These are phyloP conservation scores for Lethrus apterus DNA, from an alignment of 1,140 invertebrate species.

Conservation along the genomic window DNA sequence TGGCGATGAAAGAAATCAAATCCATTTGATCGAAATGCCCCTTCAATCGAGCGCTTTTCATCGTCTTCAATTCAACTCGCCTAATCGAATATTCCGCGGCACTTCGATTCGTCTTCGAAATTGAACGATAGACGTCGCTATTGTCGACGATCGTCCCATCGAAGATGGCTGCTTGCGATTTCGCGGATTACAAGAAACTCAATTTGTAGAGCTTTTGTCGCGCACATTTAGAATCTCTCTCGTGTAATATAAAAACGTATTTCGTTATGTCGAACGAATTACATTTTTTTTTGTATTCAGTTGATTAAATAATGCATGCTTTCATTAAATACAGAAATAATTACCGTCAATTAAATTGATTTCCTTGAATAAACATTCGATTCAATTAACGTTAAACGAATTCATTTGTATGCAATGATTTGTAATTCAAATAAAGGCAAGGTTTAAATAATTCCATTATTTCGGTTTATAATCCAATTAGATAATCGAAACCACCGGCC, in stretches of 20 bases:
- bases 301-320: too few relatives aligned
- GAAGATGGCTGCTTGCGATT: constrained; percentile 16
- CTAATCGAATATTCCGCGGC: constrained; percentile 16
- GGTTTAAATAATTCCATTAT: too few relatives aligned
- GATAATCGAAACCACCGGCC: too few relatives aligned
- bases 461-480: too few relatives aligned
- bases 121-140: constrained; percentile 1
- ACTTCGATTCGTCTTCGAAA: constrained; percentile 4
- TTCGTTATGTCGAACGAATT: too few relatives aligned
- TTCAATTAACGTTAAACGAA: too few relatives aligned
- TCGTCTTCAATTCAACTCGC: constrained; percentile 17
- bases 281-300: too few relatives aligned
- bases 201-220: constrained; percentile 16
- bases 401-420: too few relatives aligned
- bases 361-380: too few relatives aligned
- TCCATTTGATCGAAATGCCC: constrained; percentile 11
- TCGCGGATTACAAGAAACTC: constrained; percentile 16
- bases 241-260: neutral
- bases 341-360: too few relatives aligned
- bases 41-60: constrained; percentile 17
- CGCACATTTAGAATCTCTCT: constrained; percentile 3
- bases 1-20: constrained; percentile 12
- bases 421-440: too few relatives aligned
- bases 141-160: constrained; percentile 11
- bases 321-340: too few relatives aligned